Conservation (phyloP, 2,888 invertebrate species). For the Lithophane ornitopus region DNA sequence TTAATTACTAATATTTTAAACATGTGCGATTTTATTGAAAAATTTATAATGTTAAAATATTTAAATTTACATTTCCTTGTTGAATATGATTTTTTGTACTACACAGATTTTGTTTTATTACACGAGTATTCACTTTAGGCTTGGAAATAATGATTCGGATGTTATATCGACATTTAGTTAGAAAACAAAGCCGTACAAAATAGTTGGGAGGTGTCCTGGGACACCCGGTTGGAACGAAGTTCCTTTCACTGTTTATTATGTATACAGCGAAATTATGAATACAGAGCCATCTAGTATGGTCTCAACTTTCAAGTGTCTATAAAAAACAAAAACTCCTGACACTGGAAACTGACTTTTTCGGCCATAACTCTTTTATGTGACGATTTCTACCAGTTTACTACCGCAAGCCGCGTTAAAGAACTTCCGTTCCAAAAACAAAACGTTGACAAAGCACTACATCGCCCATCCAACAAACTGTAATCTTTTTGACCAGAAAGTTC, state of each 20-base stretch:
- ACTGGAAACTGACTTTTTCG: no score
- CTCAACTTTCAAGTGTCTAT: no score
- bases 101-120: constrained; percentile 9
- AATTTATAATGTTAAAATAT: constrained; percentile 20
- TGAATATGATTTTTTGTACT: constrained; percentile 25
- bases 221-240: no score
- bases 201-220: no score
- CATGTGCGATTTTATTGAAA: constrained; percentile 25
- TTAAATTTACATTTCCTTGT: constrained; percentile 53
- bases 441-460: not conserved
- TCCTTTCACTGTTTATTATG: no score
- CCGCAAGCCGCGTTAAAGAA: no score
- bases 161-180: not conserved
- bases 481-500: not conserved
- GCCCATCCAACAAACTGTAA: not conserved
- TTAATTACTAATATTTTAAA: constrained; percentile 34
- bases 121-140: not conserved
- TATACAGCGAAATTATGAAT: no score
- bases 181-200: not conserved
- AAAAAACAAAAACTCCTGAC: no score
- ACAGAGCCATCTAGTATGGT: no score
- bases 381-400: no score
- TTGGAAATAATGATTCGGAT: not conserved
- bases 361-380: no score
- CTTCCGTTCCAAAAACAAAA: not conserved